phyloP scores from a whole-genome alignment of 1,140 invertebrate genomes.

The Zaprionus inermis region DNA sequence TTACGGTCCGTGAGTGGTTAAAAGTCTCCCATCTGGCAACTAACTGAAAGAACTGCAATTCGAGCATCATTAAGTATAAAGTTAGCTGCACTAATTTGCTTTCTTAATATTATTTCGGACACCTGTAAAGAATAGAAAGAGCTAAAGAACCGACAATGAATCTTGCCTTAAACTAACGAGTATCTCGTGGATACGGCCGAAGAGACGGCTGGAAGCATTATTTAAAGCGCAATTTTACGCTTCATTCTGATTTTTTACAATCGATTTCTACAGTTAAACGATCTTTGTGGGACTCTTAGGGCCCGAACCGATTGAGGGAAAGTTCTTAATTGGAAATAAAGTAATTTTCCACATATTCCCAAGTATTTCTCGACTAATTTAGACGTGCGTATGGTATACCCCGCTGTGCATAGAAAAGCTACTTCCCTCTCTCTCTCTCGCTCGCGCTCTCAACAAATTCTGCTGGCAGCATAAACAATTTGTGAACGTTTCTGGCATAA shows the following conservation, averaged over 20 bases:
- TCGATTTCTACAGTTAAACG: conserved; percentile 9
- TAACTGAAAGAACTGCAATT: conserved; percentile 63
- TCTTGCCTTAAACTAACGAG: conserved; percentile 12
- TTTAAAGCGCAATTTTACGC: conserved; percentile 62
- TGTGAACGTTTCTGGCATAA: conserved; percentile 52
- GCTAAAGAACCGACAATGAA: conserved; percentile 1
- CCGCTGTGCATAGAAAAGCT: neutral
- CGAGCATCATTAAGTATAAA: conserved; percentile 69
- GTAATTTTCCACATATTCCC: neutral
- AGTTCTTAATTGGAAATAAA: conserved; percentile 11
- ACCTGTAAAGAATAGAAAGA: conserved; percentile 46
- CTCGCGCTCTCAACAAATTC: neutral
- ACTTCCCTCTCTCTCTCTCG: neutral
- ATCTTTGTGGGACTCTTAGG: neutral
- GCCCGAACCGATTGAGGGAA: neutral
- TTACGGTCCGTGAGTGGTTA: conserved; percentile 57
- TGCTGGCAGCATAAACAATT: conserved; percentile 41
- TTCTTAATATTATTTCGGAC: conserved; percentile 69
- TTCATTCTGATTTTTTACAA: conserved; percentile 45
- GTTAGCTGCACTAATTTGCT: conserved; percentile 69
- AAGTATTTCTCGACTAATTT: conserved; percentile 10
- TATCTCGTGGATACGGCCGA: conserved; percentile 15
- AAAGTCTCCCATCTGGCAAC: conserved; percentile 45
- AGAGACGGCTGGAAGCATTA: conserved; percentile 1
- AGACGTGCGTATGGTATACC: neutral